Base-by-base conservation (phyloP, 2,797 vertebrate species). In the Arvicola amphibius region DNA sequence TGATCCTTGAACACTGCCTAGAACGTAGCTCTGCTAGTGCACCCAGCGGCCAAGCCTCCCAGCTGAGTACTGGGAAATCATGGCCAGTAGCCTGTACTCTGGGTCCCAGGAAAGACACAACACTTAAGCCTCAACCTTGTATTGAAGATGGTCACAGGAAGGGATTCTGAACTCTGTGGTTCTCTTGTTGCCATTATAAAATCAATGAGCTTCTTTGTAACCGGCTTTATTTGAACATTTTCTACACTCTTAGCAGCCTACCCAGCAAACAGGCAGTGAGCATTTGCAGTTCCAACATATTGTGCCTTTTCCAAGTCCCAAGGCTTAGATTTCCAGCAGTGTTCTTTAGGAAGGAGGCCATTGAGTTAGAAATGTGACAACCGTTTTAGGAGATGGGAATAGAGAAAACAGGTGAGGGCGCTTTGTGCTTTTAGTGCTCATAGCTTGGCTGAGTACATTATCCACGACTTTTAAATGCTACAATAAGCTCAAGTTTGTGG, bases 1-100 rank as follows among this genome's bases (percentile, higher is more conserved):
- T 92, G 95, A 97, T 98, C 94, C 95, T 97, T 80, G 81, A 97
- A 46, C 71, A 78, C 76, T 81, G 87, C 89, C 90, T 95, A 92
- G 77, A 91, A 48, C 43, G 17, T 69, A 59, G 25, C 37, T 94
- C 56, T 37, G 67, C 78, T 77, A 61, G 0, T 23, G 48, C 59
- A 59, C 14, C n/a, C 32, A 43, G 3, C 32, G 65, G 5, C 61
- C 63, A 21, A 67, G 73, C 43, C 46, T 63, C 83, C 53, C 4
- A 25, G 59, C 51, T 13, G 16, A 56, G 32, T 32, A 12, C 76
- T 77, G 67, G 90, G 3, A 40, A 63, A 27, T 32, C 4, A 29
- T 12, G 32, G 34, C 40, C 46, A 40, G 40, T 34, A 6, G 9
- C 8, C 11, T 83, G 59, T 10, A 21, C 32, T 56, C 25, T 48